Evolutionary conservation across 2,113 vertebrate species (phyloP), one percentile per base, ranked within the genome.

Genomic region (Benitochromis conjunctus): DNA sequence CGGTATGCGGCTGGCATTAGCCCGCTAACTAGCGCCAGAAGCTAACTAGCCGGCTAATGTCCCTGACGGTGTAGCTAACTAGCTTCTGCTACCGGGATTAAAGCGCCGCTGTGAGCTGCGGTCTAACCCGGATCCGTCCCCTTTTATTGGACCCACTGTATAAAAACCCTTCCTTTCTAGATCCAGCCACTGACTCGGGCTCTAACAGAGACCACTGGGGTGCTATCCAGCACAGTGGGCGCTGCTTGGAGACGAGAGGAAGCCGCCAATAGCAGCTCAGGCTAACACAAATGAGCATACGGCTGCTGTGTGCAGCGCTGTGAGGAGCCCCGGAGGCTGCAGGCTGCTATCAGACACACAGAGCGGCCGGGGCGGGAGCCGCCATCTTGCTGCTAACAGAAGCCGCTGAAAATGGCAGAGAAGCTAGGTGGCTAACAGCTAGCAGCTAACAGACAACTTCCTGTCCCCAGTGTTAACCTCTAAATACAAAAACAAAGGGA

Each of bases 361-460:
- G 69, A 85, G 78, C 46, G 38, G 86, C 89, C 79, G 90, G 90
- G 88, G 91, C 90, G 93, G 91, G 90, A 91, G 94, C 94, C 95
- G 95, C 96, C 96, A 97, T 97, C 95, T 96, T 96, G 95, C 93
- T 92, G 91, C 92, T 93, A 93, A 83, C 84, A 71, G 81, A 85
- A 78, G 88, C 48, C 26, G 64, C 58, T 57, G 86, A 58, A 87
- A 85, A 90, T 86, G 86, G 87, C 83, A 83, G 80, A 76, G 57
- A 76, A 62, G 82, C 81, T 58, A 79, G 29, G 48, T 3, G 46
- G 82, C 89, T 88, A 88, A 21, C n/a, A 43, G 86, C 82, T 87
- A 56, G 54, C 51, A 55, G 62, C 71, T 76, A 76, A 76, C 71
- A 53, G 26, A 34, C 71, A 76, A 31, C 71, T 76, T 53, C 71